phyloP scores from a whole-genome alignment of 2,113 vertebrate species.

The Candoia aspera region DNA sequence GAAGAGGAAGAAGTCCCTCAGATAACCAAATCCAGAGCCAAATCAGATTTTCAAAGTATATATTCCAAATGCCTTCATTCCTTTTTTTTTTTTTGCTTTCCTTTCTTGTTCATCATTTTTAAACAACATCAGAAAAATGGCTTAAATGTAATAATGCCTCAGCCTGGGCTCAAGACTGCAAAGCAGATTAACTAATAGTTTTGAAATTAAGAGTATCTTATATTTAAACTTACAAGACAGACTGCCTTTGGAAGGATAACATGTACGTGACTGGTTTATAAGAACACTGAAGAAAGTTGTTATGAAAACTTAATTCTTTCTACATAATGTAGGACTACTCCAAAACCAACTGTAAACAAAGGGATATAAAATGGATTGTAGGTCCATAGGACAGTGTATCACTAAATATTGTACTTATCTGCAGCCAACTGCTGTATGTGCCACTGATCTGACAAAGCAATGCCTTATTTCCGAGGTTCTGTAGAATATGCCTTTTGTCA shows the following conservation, averaged over 20 bases:
- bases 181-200: not conserved
- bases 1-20: too few species aligned
- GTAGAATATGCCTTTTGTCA: constrained; percentile 57
- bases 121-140: not conserved
- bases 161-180: not conserved
- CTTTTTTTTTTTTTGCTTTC: not conserved
- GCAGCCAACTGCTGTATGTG: constrained; percentile 68
- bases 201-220: not conserved
- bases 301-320: not conserved
- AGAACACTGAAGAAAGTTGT: constrained; percentile 41
- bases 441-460: constrained; percentile 56
- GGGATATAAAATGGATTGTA: constrained; percentile 26
- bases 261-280: constrained; percentile 21
- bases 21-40: not conserved
- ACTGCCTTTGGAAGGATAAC: not conserved
- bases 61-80: not conserved
- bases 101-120: not conserved
- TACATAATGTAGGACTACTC: constrained; percentile 29
- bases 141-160: not conserved
- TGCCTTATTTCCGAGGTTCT: constrained; percentile 61
- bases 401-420: constrained; percentile 56
- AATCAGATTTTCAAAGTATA: not conserved
- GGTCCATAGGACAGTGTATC: constrained; percentile 60
- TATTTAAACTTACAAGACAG: not conserved
- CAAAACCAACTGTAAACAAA: constrained; percentile 39